Percentiles rank a stretch among this genome's conserved stretches.
These are phyloP conservation scores for Oriolus oriolus DNA, from an alignment of 2,113 vertebrate genomes.

Conservation along the genomic window DNA sequence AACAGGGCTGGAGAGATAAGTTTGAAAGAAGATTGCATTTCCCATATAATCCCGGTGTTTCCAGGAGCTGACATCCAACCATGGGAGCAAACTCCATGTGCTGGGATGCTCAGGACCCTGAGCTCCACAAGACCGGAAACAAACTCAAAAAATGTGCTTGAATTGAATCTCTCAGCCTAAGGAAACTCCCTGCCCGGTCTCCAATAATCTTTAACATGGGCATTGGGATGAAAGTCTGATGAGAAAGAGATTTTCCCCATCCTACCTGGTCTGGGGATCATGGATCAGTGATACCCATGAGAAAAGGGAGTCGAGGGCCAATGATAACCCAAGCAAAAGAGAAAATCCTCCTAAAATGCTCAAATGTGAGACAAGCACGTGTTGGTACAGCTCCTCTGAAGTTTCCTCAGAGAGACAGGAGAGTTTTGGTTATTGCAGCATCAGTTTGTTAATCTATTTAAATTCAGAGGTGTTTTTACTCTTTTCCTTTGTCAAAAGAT, in stretches of 20 bases:
- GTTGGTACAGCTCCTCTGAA: background rate
- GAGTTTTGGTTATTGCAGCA: background rate
- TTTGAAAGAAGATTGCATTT: constrained; percentile 12
- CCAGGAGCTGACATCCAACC: background rate
- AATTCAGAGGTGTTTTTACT: background rate
- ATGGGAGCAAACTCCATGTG: background rate
- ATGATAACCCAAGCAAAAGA: background rate
- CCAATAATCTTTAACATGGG: accelerated
- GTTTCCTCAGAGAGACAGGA: background rate
- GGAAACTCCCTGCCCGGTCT: background rate
- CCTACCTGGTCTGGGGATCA: background rate
- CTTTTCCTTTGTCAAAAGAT: background rate
- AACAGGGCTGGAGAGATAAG: constrained; percentile 28
- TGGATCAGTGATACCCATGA: background rate
- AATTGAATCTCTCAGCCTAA: background rate
- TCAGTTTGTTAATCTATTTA: background rate
- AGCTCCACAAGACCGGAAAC: background rate
- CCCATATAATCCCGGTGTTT: background rate
- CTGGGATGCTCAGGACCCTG: background rate
- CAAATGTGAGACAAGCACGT: background rate
- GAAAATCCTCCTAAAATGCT: background rate
- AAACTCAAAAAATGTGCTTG: background rate
- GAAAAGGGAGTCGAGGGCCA: background rate
- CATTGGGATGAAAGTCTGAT: background rate
- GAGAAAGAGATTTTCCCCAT: background rate